Percentiles rank a stretch among this genome's conserved stretches.
Evolutionary conservation across 1,140 invertebrate species (phyloP).

Genomic region (Hycleus cichorii): DNA sequence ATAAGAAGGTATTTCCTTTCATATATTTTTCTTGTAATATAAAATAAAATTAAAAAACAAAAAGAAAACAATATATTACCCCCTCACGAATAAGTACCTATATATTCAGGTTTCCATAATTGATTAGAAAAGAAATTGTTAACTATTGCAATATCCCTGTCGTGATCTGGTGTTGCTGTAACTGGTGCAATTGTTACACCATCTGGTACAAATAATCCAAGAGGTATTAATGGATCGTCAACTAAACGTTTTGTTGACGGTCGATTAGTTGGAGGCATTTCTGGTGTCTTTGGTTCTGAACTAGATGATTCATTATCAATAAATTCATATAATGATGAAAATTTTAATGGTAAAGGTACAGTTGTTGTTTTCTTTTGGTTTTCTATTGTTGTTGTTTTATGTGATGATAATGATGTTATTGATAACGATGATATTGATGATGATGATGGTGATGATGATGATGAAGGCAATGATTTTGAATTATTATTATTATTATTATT

Average conservation of each 20-base stretch:
- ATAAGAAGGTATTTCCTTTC: background rate
- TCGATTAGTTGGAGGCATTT: constrained; percentile 8
- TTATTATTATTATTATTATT: constrained; percentile 22
- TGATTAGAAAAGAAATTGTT: constrained; percentile 51
- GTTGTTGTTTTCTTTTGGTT: constrained; percentile 1
- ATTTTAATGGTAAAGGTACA: constrained; percentile 1
- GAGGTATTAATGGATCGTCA: constrained; percentile 39
- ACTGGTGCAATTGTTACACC: constrained; percentile 43
- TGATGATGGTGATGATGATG: constrained; percentile 3
- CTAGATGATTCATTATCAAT: constrained; percentile 1
- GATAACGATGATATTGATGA: constrained; percentile 1
- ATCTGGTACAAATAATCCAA: constrained; percentile 41
- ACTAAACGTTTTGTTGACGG: constrained; percentile 23
- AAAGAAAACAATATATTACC: background rate
- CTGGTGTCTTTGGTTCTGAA: constrained; percentile 11
- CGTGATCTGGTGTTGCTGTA: constrained; percentile 37
- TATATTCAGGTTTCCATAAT: constrained; percentile 51
- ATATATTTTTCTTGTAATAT: background rate
- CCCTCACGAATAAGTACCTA: constrained; percentile 39
- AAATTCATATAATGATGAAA: constrained; percentile 5
- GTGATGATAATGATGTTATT: constrained; percentile 15
- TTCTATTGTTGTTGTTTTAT: background rate
- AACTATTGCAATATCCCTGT: constrained; percentile 45
- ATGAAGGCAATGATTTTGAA: constrained; percentile 5
- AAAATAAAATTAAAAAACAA: background rate